phyloP scores from a whole-genome alignment of 23 tunicate species.

The Halocynthia roretzi region DNA sequence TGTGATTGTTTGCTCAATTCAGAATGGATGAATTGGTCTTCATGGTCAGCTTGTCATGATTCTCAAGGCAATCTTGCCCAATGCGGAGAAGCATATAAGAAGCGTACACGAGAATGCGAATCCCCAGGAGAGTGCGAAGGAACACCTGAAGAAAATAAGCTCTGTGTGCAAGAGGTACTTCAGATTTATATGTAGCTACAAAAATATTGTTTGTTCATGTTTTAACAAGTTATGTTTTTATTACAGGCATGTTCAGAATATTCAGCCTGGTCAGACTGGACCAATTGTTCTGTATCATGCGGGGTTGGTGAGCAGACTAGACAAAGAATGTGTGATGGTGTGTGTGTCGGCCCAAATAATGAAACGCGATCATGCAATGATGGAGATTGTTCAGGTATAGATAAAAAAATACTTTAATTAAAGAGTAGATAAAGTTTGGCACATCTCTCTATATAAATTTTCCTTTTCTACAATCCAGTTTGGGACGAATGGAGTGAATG shows the following conservation, averaged over 20 bases:
- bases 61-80: neutral
- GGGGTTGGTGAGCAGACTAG: slow-evolving; percentile 22
- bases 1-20: neutral
- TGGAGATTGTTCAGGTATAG: neutral
- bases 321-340: slow-evolving; percentile 18
- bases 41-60: neutral
- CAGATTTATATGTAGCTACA: no score
- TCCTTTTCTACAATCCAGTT: no score
- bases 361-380: slow-evolving; percentile 27
- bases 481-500: slow-evolving; percentile 3
- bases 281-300: slow-evolving; percentile 24
- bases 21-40: neutral
- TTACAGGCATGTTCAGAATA: neutral
- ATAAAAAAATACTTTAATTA: no score
- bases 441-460: no score
- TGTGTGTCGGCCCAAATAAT: slow-evolving; percentile 12
- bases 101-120: slow-evolving; percentile 29
- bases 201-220: no score
- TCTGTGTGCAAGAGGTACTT: no score
- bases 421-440: no score
- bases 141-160: no score
- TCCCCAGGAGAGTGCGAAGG: no score
- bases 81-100: slow-evolving; percentile 35
- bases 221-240: no score
- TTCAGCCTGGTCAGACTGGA: slow-evolving; percentile 30